These are phyloP conservation scores for Phymanthus crucifer DNA, from an alignment of 92 coral and sea anemone species.

Conservation along the genomic window DNA sequence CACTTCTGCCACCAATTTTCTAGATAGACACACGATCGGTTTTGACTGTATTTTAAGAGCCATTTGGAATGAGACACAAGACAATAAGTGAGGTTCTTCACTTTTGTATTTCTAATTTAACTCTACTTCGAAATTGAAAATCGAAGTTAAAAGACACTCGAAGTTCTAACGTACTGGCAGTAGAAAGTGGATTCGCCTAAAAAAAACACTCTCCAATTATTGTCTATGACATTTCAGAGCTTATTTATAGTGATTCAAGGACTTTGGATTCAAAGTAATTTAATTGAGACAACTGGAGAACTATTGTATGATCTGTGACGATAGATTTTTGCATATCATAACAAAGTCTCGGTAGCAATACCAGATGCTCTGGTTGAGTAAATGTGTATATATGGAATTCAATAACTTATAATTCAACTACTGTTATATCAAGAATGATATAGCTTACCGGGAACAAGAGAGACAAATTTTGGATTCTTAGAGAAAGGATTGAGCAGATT, in stretches of 20 bases:
- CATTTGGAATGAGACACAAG: neutral
- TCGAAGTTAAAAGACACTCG: too few species aligned
- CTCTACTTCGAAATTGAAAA: too few species aligned
- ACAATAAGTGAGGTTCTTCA: neutral
- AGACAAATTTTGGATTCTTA: neutral
- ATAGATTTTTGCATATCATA: neutral
- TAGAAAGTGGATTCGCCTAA: too few species aligned
- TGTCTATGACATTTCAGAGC: neutral
- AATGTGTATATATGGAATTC: neutral
- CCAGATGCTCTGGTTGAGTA: neutral
- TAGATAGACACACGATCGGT: neutral
- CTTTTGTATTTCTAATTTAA: too few species aligned
- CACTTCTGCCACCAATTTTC: neutral
- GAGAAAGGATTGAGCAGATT: too few species aligned
- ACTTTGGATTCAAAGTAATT: neutral
- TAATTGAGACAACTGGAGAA: neutral
- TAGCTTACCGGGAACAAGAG: neutral
- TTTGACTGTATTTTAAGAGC: neutral
- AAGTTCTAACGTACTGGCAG: too few species aligned
- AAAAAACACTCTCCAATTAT: too few species aligned
- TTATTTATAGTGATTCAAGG: neutral
- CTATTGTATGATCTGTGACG: neutral
- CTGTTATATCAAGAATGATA: neutral
- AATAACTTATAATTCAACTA: neutral
- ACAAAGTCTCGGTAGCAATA: neutral